These are phyloP conservation scores for Pleuronectes platessa DNA, from an alignment of 2,113 vertebrate species.

Conservation along the genomic window DNA sequence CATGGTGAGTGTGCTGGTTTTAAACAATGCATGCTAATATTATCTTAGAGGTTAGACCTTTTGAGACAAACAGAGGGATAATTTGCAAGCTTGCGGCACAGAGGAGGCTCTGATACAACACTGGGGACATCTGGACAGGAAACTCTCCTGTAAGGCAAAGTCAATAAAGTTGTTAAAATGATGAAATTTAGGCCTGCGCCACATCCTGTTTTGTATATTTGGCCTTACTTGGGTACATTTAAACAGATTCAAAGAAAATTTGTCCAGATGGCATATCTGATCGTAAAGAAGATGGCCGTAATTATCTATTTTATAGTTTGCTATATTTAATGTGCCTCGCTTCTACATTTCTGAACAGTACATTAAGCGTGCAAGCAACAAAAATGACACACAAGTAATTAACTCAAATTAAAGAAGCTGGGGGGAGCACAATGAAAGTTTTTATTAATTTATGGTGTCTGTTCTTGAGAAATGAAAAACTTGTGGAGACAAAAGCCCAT, in stretches of 20 bases:
- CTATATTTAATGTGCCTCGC: neutral
- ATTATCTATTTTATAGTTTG: slow-evolving; percentile 29
- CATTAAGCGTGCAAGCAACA: neutral
- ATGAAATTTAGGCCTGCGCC: neutral
- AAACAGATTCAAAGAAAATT: neutral
- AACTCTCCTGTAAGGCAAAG: neutral
- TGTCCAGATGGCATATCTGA: slow-evolving; percentile 3
- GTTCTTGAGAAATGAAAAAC: neutral
- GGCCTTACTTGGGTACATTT: neutral
- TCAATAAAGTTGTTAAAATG: neutral
- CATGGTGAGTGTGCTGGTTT: neutral
- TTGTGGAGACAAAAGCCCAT: neutral
- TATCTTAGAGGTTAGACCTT: neutral
- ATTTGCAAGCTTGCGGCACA: neutral
- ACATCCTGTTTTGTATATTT: neutral
- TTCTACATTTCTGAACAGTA: neutral
- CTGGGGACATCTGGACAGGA: neutral
- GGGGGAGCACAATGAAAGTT: slow-evolving; percentile 5
- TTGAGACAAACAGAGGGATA: neutral
- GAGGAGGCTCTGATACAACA: neutral
- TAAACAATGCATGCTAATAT: neutral
- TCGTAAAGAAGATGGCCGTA: slow-evolving; percentile 1
- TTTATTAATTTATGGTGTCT: neutral
- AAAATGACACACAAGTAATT: neutral
- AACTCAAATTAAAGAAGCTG: neutral